Evolutionary conservation across 2,113 vertebrate species (phyloP), one percentile per base, ranked within the genome.

Genomic region (Tragulus kanchil): DNA sequence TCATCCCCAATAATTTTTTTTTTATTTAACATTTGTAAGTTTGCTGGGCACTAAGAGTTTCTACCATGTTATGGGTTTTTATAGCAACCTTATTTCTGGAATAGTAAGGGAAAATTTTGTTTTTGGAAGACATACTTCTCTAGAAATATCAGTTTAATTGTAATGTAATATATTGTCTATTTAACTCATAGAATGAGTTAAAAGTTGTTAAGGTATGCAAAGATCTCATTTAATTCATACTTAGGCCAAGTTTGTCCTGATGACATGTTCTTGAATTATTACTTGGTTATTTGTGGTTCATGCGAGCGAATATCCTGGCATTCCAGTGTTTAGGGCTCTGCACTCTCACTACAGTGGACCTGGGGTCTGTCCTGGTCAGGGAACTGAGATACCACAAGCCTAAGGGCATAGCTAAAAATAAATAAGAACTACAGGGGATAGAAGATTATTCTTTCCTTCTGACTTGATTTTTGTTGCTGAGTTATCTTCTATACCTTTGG

Each of bases 81-180:
- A 93, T 54, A 85, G 61, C 48, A 90, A 50, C 15, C 48, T 96
- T 93, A 90, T 75, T 89, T 97, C 88, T 21, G 67, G 61, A 59
- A 90, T 45, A 78, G 31, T 83, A 96, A 96, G 75, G 54, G 36
- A 79, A 93, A 94, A 50, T n/a, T 78, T 93, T 87, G 75, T 78
- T 92, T 95, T 73, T n/a, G 31, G 97, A 94, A 89, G 64, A 81
- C 10, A 69, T 79, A 45, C 56, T 94, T 79, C 10, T 92, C 61
- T 94, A 79, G 59, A 96, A 92, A 85, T 95, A 95, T 42, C 67
- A 62, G 65, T 77, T 96, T 83, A 92, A 89, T 88, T 95, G 96
- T 89, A 89, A 96, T 67, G 79, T 71, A 93, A 56, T 75, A 95
- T 90, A 36, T 92, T 69, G 94, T 95, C 96, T 92, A 88, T 94